phyloP scores from a whole-genome alignment of 2,888 invertebrate species.

The Blera fallax region DNA sequence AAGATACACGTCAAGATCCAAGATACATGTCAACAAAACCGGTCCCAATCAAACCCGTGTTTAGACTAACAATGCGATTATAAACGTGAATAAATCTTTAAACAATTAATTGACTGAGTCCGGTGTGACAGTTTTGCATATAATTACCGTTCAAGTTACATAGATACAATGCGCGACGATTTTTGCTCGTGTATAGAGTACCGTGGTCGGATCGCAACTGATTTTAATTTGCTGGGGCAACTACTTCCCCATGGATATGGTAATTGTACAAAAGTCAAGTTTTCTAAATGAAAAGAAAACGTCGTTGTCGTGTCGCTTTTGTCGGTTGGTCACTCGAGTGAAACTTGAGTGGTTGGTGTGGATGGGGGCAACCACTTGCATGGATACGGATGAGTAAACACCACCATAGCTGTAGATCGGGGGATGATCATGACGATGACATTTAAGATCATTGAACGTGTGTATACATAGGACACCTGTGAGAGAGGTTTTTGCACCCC shows the following conservation, averaged over 20 bases:
- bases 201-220: slow-evolving; percentile 64
- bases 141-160: slow-evolving; percentile 25
- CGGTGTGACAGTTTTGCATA: slow-evolving; percentile 30
- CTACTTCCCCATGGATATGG: slow-evolving; percentile 54
- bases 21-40: slow-evolving; percentile 23
- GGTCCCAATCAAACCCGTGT: slow-evolving; percentile 18
- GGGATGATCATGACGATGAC: slow-evolving; percentile 16
- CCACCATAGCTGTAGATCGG: not conserved
- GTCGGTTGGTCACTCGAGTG: slow-evolving; percentile 8
- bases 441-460: not conserved
- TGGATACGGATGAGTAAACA: slow-evolving; percentile 16
- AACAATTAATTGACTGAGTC: slow-evolving; percentile 32
- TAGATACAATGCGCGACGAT: slow-evolving; percentile 10
- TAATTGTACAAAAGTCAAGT: slow-evolving; percentile 63
- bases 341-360: slow-evolving; percentile 13
- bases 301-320: slow-evolving; percentile 6
- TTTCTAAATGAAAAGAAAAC: slow-evolving; percentile 50
- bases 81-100: slow-evolving; percentile 48
- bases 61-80: slow-evolving; percentile 19
- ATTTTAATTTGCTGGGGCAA: slow-evolving; percentile 54
- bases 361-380: not conserved
- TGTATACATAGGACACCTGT: not conserved
- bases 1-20: not conserved
- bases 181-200: slow-evolving; percentile 19
- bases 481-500: slow-evolving; percentile 3